A percentile compares a stretch with the other conserved stretches of the same genome.
Evolutionary conservation across 1,140 invertebrate genomes (phyloP).

Genomic region (Manduca sexta): DNA sequence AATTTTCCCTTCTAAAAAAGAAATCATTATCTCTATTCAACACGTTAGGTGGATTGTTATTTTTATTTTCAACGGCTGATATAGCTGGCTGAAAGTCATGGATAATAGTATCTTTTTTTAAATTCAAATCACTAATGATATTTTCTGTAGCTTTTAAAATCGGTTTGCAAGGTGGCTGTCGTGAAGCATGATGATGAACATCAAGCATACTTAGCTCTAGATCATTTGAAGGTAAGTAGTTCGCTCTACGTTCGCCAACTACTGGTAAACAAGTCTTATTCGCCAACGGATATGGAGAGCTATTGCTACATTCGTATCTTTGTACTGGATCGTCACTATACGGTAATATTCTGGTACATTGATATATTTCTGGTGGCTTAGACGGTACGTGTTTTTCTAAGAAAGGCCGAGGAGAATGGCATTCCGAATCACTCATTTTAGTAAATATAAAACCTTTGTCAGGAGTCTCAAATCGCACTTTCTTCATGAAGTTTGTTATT

Average conservation of each 20-base stretch:
- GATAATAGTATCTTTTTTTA: not conserved
- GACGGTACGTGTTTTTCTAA: slow-evolving; percentile 32
- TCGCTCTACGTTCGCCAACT: slow-evolving; percentile 12
- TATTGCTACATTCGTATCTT: slow-evolving; percentile 44
- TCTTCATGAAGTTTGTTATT: slow-evolving; percentile 62
- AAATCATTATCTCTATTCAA: slow-evolving; percentile 41
- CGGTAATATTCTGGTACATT: slow-evolving; percentile 19
- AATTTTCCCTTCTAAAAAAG: slow-evolving; percentile 46
- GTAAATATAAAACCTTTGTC: slow-evolving; percentile 21
- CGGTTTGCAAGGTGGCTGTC: slow-evolving; percentile 11
- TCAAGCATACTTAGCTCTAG: slow-evolving; percentile 60
- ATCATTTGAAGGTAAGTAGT: slow-evolving; percentile 42
- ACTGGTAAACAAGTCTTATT: slow-evolving; percentile 32
- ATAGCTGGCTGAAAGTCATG: slow-evolving; percentile 13
- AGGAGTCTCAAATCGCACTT: slow-evolving; percentile 55
- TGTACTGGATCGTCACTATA: slow-evolving; percentile 42
- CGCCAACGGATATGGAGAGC: slow-evolving; percentile 41
- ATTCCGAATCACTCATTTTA: slow-evolving; percentile 43
- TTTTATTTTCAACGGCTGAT: slow-evolving; percentile 31
- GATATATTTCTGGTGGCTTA: slow-evolving; percentile 14
- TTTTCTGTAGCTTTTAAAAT: slow-evolving; percentile 8
- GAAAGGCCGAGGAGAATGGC: slow-evolving; percentile 56
- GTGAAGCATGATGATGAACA: slow-evolving; percentile 21
- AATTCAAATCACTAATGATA: not conserved
- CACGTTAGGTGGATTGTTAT: slow-evolving; percentile 27